Percentiles rank a stretch among this genome's conserved stretches.
phyloP scores from a whole-genome alignment of 2,797 vertebrate species.

The Enteromius viviparus region DNA sequence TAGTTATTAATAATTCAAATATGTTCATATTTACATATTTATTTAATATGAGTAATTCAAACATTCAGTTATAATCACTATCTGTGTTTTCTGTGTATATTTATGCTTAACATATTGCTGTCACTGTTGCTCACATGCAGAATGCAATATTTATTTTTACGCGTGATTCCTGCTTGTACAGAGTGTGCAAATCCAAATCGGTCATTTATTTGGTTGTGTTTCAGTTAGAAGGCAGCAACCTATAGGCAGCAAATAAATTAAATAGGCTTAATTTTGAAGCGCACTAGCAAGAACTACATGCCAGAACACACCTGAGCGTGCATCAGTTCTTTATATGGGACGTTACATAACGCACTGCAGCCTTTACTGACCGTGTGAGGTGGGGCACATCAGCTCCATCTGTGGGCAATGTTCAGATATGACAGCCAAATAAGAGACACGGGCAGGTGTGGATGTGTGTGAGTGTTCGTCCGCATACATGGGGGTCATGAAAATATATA shows the following conservation, averaged over 20 bases:
- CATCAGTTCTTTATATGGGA: constrained; percentile 19
- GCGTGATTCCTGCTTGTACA: not conserved
- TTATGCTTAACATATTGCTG: not conserved
- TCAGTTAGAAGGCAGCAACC: not conserved
- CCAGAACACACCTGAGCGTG: constrained; percentile 14
- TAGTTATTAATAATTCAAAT: not conserved
- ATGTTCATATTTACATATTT: not conserved
- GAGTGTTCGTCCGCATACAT: constrained; percentile 31
- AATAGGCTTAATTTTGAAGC: not conserved
- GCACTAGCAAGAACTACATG: not conserved
- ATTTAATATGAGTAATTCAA: not conserved
- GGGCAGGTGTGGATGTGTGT: constrained; percentile 30
- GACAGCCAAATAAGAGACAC: constrained; percentile 16
- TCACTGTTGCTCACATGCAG: not conserved
- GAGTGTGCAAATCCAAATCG: not conserved
- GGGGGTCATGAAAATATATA: constrained; percentile 37
- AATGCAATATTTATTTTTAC: not conserved
- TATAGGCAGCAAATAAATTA: not conserved
- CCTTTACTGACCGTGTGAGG: constrained; percentile 42
- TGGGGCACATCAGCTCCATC: constrained; percentile 59
- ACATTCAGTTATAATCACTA: not conserved
- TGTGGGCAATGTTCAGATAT: constrained; percentile 54
- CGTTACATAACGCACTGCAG: constrained; percentile 46
- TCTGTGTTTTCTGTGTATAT: not conserved
- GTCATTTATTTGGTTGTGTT: not conserved